Evolutionary conservation across 2,888 invertebrate genomes (phyloP).

Genomic region (Bembecia ichneumoniformis): DNA sequence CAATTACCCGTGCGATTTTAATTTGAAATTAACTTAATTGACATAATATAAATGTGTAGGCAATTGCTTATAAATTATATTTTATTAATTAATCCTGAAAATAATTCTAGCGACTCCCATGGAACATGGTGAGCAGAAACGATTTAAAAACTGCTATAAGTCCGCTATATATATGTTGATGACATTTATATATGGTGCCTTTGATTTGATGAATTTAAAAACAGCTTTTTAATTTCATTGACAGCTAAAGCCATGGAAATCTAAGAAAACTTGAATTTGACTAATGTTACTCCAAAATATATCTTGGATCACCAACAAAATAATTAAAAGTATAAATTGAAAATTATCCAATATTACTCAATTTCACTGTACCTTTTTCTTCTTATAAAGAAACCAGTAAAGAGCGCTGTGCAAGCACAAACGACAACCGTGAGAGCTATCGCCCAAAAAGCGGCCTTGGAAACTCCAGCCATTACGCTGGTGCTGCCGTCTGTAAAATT

Average conservation of each 20-base stretch:
- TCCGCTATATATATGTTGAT: background rate
- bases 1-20: no score
- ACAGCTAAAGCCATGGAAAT: no score
- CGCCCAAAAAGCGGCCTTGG: constrained; percentile 54
- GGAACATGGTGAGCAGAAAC: background rate
- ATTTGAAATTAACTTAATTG: no score
- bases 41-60: no score
- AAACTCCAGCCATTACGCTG: constrained; percentile 50
- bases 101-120: no score
- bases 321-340: no score
- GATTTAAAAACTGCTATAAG: background rate
- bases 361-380: constrained; percentile 39
- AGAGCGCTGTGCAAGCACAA: constrained; percentile 36
- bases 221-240: no score
- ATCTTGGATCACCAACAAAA: background rate
- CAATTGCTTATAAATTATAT: no score
- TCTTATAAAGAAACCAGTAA: constrained; percentile 42
- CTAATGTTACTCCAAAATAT: background rate
- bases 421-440: constrained; percentile 41
- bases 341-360: background rate
- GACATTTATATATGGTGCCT: no score
- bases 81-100: no score
- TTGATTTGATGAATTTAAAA: no score
- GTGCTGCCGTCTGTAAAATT: constrained; percentile 42
- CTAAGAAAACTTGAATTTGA: background rate